A percentile compares a stretch with the other conserved stretches of the same genome.
Evolutionary conservation across 2,888 invertebrate genomes (phyloP).

Genomic region (Plutella xylostella): DNA sequence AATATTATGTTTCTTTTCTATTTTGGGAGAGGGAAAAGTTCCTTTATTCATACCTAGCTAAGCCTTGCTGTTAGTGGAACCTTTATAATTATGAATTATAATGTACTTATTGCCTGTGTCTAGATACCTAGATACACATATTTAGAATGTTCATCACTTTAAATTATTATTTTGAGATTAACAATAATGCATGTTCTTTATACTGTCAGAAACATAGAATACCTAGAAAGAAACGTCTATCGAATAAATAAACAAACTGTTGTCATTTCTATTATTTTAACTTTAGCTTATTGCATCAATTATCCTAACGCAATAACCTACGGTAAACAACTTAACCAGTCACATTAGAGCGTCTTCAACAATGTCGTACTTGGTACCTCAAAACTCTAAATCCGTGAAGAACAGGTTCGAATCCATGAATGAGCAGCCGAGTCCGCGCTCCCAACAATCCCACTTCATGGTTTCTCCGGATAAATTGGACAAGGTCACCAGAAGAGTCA

Average conservation of each 20-base stretch:
- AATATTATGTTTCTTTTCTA: too few species aligned
- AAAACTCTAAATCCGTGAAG: conserved; percentile 33
- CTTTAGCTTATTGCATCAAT: background rate
- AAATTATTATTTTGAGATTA: background rate
- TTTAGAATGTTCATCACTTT: background rate
- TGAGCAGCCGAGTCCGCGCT: conserved; percentile 19
- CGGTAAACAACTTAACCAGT: background rate
- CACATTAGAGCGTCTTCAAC: background rate
- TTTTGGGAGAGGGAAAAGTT: too few species aligned
- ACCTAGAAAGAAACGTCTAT: background rate
- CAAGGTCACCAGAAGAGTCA: conserved; percentile 67
- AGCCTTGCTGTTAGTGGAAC: too few species aligned
- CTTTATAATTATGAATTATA: background rate
- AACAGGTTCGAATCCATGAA: conserved; percentile 31
- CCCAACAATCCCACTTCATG: conserved; percentile 49
- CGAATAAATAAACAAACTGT: background rate
- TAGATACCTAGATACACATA: background rate
- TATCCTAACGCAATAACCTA: background rate
- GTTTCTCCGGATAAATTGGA: conserved; percentile 48
- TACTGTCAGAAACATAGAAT: background rate
- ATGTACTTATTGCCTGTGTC: background rate
- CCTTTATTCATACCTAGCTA: too few species aligned
- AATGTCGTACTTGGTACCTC: conserved; percentile 24
- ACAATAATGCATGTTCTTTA: background rate
- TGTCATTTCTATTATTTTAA: background rate